A percentile compares a stretch with the other conserved stretches of the same genome.
These are phyloP conservation scores for Apis cerana DNA, from an alignment of 1,140 invertebrate genomes.

Conservation along the genomic window DNA sequence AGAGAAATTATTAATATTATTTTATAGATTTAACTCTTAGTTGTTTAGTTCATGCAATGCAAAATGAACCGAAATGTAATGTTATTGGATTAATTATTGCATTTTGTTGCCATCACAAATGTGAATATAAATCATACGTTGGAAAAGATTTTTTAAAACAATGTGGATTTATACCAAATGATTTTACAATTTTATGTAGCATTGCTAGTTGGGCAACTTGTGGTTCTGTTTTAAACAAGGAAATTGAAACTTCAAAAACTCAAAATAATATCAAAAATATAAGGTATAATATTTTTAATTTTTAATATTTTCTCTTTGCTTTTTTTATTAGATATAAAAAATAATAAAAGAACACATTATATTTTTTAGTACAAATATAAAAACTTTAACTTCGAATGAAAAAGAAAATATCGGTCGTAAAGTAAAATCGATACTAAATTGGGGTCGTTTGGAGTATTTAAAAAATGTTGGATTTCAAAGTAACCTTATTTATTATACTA, in stretches of 20 bases:
- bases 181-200: conserved; percentile 89
- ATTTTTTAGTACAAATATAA: conserved; percentile 40
- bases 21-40: conserved; percentile 86
- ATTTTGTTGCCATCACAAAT: conserved; percentile 94
- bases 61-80: conserved; percentile 68
- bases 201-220: conserved; percentile 93
- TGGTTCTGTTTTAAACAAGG: conserved; percentile 81
- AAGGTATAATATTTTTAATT: conserved; percentile 47
- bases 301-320: too few species aligned
- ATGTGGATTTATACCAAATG: conserved; percentile 82
- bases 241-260: conserved; percentile 2
- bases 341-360: not conserved
- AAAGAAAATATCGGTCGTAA: conserved; percentile 86
- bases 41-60: conserved; percentile 82
- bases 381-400: conserved; percentile 64
- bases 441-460: conserved; percentile 86
- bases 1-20: not conserved
- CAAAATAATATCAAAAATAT: not conserved
- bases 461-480: conserved; percentile 83
- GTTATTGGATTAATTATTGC: conserved; percentile 87
- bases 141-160: conserved; percentile 84
- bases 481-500: conserved; percentile 85
- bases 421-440: conserved; percentile 89
- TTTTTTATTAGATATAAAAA: not conserved
- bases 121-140: conserved; percentile 86